Base-by-base conservation (phyloP, 2,113 vertebrate genomes). In the Nothocercus julius region DNA sequence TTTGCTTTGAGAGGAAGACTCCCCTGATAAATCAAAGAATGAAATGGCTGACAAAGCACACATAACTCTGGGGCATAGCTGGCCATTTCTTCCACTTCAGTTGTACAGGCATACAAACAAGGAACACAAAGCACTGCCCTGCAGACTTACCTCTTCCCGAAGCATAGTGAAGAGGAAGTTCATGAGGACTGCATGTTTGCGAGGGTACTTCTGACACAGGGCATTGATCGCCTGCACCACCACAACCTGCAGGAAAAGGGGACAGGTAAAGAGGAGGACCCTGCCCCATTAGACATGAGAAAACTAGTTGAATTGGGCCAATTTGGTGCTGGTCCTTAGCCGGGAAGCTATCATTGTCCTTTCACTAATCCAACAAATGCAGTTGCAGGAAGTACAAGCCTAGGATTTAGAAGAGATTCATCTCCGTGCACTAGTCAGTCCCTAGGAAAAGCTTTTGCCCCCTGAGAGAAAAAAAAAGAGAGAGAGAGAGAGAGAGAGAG, bases 81-180 rank as follows among this genome's bases (percentile, higher is more conserved):
- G 69, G 87, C 18, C 45, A 42, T 18, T 82, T 68, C 80, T 92
- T 74, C 66, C 66, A 69, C 16, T 44, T 21, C 42, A 53, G 28
- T 20, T 53, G 32, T 17, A 70, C n/a, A 28, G 40, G 21, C 6
- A 17, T 11, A 30, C 25, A 42, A 49, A 40, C 36, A 47, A 45
- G 38, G 47, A 73, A 63, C 32, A 69, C 54, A 45, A 16, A 87
- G 49, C 5, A 75, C 0, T 15, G 30, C n/a, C 17, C 36, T 58
- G 30, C 12, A 13, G 36, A n/a, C 97, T 69, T 70, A 98, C 98
- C 97, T 98, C 98, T 64, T 98, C 98, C 24, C 98, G 97, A 49
- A 98, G 97, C 98, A 98, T 98, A 28, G 98, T 98, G 96, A 98
- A 98, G 70, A 98, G 98, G 85, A 98, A 98, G 92, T 97, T 98